Evolutionary conservation across 2,888 invertebrate genomes (phyloP).

Genomic region (Zygaena filipendulae): DNA sequence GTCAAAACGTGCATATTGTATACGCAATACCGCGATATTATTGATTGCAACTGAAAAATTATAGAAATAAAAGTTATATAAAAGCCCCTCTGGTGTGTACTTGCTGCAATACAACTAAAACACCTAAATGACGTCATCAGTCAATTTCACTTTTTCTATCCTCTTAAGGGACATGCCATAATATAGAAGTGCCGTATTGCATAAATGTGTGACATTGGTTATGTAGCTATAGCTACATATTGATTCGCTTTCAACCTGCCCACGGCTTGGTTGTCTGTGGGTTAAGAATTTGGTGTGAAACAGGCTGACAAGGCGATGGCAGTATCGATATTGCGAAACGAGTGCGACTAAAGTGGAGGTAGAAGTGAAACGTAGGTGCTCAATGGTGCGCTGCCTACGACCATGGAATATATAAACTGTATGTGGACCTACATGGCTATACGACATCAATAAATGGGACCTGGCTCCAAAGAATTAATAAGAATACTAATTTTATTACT

Average conservation of each 20-base stretch:
- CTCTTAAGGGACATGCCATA: slow-evolving; percentile 45
- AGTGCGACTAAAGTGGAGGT: slow-evolving; percentile 19
- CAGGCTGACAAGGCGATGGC: slow-evolving; percentile 24
- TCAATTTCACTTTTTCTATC: no score
- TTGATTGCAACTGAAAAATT: no score
- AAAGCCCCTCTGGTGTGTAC: no score
- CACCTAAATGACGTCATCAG: no score
- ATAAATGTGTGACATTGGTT: slow-evolving; percentile 28
- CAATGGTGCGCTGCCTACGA: slow-evolving; percentile 33
- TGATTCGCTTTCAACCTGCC: slow-evolving; percentile 60
- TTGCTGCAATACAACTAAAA: no score
- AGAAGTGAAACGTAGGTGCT: slow-evolving; percentile 39
- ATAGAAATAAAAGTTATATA: no score
- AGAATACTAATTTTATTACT: no score
- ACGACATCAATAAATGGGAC: not conserved
- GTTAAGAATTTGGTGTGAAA: slow-evolving; percentile 48
- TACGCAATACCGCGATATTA: no score
- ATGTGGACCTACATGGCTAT: not conserved
- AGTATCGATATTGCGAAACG: slow-evolving; percentile 47
- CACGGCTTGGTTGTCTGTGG: slow-evolving; percentile 52
- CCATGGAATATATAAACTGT: slow-evolving; percentile 3
- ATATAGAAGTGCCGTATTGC: slow-evolving; percentile 36
- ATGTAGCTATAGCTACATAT: no score
- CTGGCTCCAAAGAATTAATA: no score
- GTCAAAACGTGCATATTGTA: no score